Evolutionary conservation across 2,113 vertebrate genomes (phyloP), one percentile per base, ranked within the genome.

Genomic region (Apteryx mantelli): DNA sequence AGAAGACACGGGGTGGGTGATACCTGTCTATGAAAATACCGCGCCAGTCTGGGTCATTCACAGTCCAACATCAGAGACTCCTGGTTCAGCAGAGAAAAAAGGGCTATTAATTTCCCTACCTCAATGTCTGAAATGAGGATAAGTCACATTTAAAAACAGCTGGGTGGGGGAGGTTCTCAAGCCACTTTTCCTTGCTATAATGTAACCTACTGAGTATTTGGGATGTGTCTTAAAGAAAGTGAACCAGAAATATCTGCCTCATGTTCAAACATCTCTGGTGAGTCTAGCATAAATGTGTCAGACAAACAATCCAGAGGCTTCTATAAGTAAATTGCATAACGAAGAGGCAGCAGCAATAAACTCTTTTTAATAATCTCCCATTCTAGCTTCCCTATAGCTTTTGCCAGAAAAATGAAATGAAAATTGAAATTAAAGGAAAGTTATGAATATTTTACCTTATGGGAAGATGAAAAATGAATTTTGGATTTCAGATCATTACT

Each of bases 71-170:
- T 34, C 80, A 70, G 25, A 83, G 76, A 55, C 5, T 1, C 9
- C 65, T 50, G 28, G 11, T 32, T 91, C 56, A 55, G 56, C 8
- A 85, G 7, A 90, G 40, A 46, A 84, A 77, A 89, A 84, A 61
- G 48, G 18, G 7, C 19, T 75, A 28, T 52, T 82, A 77, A 73
- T 87, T 63, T 76, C 15, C 26, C 93, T 14, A 58, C 25, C 13
- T 20, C 75, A 22, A 34, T 24, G 15, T 71, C 68, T 42, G 76
- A 95, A 91, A 91, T 85, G 74, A 94, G 17, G 63, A 94, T 60
- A 90, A 75, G 8, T 50, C 75, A 60, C 17, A 25, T 52, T 84
- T 86, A 86, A 94, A 88, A n/a, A 32, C 24, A 95, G 13, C 19
- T 91, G n/a, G 6, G 36, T 32, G 22, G 6, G 6, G 8, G 93